Evolutionary conservation across 2,113 vertebrate genomes (phyloP).

Genomic region (Onychostruthus taczanowskii): DNA sequence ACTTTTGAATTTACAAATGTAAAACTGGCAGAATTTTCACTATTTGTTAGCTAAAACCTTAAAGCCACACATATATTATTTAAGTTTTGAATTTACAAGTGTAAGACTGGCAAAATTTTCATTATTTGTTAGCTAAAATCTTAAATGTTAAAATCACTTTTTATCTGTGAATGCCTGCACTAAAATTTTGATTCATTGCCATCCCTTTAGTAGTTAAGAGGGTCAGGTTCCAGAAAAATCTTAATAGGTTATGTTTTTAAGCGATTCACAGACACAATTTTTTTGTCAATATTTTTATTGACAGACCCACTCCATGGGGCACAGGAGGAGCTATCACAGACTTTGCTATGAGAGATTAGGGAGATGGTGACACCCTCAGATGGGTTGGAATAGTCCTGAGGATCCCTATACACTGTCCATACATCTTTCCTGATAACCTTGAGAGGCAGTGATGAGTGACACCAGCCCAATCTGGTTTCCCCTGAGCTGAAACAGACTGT

Average conservation of each 20-base stretch:
- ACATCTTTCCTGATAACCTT: background rate
- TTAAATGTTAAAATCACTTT: background rate
- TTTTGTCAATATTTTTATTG: background rate
- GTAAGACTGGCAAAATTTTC: background rate
- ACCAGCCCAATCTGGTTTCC: background rate
- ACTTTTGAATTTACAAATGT: background rate
- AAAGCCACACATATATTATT: background rate
- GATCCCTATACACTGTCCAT: background rate
- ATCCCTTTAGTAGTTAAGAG: background rate
- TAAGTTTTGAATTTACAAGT: background rate
- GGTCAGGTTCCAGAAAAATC: background rate
- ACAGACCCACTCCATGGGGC: background rate
- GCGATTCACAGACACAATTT: background rate
- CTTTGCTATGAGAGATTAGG: background rate
- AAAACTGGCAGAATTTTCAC: background rate
- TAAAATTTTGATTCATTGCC: background rate
- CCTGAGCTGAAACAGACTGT: background rate
- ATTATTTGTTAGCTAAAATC: background rate
- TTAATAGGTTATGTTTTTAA: background rate
- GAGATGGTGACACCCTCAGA: background rate
- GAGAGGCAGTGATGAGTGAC: slow-evolving; percentile 29
- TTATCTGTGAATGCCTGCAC: background rate
- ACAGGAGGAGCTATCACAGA: background rate
- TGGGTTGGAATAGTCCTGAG: background rate
- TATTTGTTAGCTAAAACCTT: background rate